Evolutionary conservation across 2,888 invertebrate species (phyloP).

Genomic region (Coronaproctus castanopsis): DNA sequence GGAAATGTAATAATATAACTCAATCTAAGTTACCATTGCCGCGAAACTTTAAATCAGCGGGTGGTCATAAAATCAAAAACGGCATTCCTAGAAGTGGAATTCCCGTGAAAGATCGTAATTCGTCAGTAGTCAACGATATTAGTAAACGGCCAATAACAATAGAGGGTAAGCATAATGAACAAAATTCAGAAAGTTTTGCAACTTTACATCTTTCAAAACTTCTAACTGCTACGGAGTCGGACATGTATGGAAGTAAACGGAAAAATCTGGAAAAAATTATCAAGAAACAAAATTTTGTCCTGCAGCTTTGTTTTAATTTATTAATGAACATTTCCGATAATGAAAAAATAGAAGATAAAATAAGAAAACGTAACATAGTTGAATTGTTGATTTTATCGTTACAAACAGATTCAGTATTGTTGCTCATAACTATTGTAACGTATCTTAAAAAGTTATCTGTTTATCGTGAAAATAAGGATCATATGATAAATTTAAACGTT

Average conservation of each 20-base stretch:
- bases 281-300: conserved; percentile 78
- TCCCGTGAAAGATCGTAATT: conserved; percentile 12
- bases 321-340: conserved; percentile 74
- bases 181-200: not conserved
- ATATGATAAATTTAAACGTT: conserved; percentile 46
- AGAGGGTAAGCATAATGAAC: not conserved
- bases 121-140: conserved; percentile 3
- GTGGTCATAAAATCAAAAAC: conserved; percentile 10
- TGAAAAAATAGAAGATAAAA: conserved; percentile 86
- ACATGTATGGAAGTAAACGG: not conserved
- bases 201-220: not conserved
- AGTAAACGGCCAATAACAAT: too few species aligned
- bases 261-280: conserved; percentile 41
- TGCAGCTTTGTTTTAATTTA: conserved; percentile 35
- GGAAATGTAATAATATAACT: conserved; percentile 21
- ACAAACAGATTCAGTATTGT: conserved; percentile 73
- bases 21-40: conserved; percentile 16
- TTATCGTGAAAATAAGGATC: conserved; percentile 82
- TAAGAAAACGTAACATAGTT: conserved; percentile 81
- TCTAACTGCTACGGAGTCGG: not conserved
- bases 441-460: conserved; percentile 89
- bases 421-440: conserved; percentile 71
- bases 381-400: conserved; percentile 68
- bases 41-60: conserved; percentile 13
- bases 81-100: conserved; percentile 13